Percentiles rank a stretch among this genome's conserved stretches.
phyloP scores from a whole-genome alignment of 2,113 vertebrate species.

The Osmerus eperlanus region DNA sequence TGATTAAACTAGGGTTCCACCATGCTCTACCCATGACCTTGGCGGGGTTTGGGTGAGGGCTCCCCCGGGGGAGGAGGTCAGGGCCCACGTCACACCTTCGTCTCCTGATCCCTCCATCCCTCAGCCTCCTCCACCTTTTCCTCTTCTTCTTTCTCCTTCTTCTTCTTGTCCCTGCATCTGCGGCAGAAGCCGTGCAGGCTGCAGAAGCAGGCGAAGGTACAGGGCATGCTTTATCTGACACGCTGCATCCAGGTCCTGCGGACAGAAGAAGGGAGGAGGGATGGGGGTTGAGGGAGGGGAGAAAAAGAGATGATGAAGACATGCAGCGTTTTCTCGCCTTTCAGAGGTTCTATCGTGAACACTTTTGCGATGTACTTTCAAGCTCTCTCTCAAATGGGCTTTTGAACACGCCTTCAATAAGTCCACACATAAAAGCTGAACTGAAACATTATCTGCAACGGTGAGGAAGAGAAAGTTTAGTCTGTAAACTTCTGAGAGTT shows the following conservation, averaged over 20 bases:
- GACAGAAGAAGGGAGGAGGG: constrained; percentile 33
- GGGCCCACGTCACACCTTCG: constrained; percentile 61
- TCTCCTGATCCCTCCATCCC: constrained; percentile 74
- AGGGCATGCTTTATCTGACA: constrained; percentile 82
- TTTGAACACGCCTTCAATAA: not conserved
- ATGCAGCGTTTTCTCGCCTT: not conserved
- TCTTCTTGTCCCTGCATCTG: constrained; percentile 74
- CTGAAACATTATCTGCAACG: not conserved
- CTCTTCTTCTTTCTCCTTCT: constrained; percentile 57
- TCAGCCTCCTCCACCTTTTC: constrained; percentile 67
- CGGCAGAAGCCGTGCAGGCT: constrained; percentile 89
- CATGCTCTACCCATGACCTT: too few species aligned
- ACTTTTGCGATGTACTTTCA: too few species aligned
- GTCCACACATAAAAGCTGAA: not conserved
- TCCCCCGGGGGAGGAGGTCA: constrained; percentile 8
- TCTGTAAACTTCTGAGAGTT: not conserved
- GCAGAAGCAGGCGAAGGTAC: constrained; percentile 95
- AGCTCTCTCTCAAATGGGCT: constrained; percentile 10
- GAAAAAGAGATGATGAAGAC: constrained; percentile 22
- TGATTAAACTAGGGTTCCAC: too few species aligned
- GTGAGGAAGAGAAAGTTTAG: not conserved
- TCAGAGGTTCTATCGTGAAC: too few species aligned
- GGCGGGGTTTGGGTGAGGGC: not conserved
- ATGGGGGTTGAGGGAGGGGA: constrained; percentile 9
- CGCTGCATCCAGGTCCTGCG: constrained; percentile 53